Conservation (phyloP, 2,113 vertebrate species). For the Junco hyemalis region DNA sequence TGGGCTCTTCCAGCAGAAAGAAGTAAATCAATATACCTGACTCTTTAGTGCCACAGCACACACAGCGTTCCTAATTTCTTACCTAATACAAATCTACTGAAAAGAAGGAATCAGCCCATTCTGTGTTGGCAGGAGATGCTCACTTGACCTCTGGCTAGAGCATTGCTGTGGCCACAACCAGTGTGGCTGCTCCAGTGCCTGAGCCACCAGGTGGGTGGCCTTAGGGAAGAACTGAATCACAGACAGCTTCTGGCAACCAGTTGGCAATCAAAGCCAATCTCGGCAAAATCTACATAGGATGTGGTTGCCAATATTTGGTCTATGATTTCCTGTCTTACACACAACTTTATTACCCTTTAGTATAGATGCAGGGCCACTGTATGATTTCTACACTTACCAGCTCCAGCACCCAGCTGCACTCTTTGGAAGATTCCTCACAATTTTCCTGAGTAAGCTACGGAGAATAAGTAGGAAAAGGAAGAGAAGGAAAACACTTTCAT, state of each 20-base stretch:
- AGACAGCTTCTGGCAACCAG: neutral
- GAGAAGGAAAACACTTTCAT: neutral
- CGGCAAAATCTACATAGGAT: neutral
- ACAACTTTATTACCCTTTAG: neutral
- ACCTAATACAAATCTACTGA: neutral
- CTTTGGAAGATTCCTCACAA: neutral
- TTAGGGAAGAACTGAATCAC: neutral
- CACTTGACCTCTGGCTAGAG: neutral
- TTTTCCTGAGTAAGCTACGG: neutral
- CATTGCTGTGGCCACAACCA: neutral
- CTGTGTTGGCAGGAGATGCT: neutral
- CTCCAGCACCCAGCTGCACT: neutral
- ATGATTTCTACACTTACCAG: neutral
- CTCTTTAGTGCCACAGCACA: neutral
- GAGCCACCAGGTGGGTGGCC: slow-evolving; percentile 21
- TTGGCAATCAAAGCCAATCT: neutral
- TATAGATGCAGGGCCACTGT: neutral
- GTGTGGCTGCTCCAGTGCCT: neutral
- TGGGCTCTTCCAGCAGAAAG: neutral
- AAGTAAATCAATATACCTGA: rapidly evolving
- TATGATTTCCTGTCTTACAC: neutral
- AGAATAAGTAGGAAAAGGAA: neutral
- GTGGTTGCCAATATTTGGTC: neutral
- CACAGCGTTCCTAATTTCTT: neutral
- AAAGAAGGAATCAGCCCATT: neutral